phyloP scores from a whole-genome alignment of 2,113 vertebrate species.

The Herpailurus yagouaroundi region DNA sequence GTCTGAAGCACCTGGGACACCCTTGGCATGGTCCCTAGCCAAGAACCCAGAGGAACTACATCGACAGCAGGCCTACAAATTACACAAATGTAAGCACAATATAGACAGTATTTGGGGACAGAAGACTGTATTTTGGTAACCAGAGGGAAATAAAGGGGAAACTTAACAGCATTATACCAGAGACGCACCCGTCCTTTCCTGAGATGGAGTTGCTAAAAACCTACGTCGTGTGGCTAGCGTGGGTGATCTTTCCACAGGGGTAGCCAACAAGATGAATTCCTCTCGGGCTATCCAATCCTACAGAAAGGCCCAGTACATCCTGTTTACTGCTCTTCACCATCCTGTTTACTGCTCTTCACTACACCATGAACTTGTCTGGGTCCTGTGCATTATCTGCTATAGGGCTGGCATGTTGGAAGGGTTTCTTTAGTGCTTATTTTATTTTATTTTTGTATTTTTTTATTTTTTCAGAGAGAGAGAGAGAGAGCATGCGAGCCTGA shows the following conservation, averaged over 20 bases:
- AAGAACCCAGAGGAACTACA: neutral
- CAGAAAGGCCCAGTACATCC: neutral
- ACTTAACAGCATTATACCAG: neutral
- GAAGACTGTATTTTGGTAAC: neutral
- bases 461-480: too few species aligned
- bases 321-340: neutral
- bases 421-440: neutral
- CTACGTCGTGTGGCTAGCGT: neutral
- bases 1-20: neutral
- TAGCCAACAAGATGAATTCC: neutral
- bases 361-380: fast-evolving
- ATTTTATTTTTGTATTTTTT: too few species aligned
- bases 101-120: neutral
- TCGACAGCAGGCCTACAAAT: neutral
- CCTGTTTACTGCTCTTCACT: neutral
- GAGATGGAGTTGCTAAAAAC: neutral
- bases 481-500: too few species aligned
- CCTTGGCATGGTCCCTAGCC: neutral
- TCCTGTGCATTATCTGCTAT: neutral
- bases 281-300: neutral
- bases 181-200: neutral
- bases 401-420: neutral
- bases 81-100: neutral
- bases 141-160: neutral
- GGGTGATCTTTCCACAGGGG: neutral